A percentile compares a stretch with the other conserved stretches of the same genome.
Evolutionary conservation across 2,888 invertebrate species (phyloP).

Genomic region (Onchidella celtica): DNA sequence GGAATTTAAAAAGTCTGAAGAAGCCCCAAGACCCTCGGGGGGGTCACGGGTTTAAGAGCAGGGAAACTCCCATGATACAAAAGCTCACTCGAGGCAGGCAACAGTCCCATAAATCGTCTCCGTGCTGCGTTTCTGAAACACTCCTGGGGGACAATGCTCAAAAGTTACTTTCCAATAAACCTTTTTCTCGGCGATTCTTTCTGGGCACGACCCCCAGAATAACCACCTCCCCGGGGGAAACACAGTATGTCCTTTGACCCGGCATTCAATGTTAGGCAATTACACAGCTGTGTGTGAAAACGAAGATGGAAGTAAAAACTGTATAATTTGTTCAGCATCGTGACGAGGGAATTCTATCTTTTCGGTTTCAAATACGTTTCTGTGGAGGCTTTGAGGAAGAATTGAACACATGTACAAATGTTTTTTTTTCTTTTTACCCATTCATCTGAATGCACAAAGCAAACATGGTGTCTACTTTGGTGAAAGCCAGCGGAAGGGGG

Average conservation of each 20-base stretch:
- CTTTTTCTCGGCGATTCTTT: slow-evolving; percentile 1
- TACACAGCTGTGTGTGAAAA: neutral
- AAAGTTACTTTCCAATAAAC: slow-evolving; percentile 23
- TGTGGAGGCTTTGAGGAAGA: too few relatives aligned
- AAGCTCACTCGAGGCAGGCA: slow-evolving; percentile 1
- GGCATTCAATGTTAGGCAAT: slow-evolving; percentile 23
- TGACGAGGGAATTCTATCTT: too few relatives aligned
- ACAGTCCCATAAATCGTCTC: neutral
- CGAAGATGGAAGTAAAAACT: neutral
- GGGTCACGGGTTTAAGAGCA: neutral
- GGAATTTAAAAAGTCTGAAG: neutral
- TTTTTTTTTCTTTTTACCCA: too few relatives aligned
- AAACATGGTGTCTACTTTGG: slow-evolving; percentile 3
- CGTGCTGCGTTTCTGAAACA: neutral
- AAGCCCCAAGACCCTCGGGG: neutral
- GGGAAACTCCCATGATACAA: neutral
- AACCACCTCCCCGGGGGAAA: neutral
- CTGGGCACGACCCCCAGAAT: too few relatives aligned
- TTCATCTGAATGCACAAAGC: slow-evolving; percentile 12
- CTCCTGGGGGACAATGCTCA: neutral
- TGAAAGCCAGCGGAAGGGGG: neutral
- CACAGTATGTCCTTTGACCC: neutral
- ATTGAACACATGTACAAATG: too few relatives aligned
- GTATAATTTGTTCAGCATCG: neutral
- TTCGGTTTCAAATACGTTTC: too few relatives aligned